A percentile compares a stretch with the other conserved stretches of the same genome.
phyloP scores from a whole-genome alignment of 2,888 invertebrate genomes.

The Mamestra brassicae region DNA sequence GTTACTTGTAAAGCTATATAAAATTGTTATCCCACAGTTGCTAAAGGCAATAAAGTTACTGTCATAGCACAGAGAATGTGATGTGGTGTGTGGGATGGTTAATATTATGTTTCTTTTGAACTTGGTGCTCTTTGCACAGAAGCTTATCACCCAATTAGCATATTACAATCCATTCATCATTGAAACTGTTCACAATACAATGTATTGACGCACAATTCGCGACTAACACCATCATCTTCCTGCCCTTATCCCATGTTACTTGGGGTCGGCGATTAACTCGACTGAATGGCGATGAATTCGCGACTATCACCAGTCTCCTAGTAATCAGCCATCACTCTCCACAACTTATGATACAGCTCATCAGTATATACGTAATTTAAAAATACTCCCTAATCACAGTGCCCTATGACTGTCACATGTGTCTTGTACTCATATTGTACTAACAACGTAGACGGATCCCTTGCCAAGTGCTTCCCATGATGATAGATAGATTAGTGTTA shows the following conservation, averaged over 20 bases:
- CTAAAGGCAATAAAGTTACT: too few species aligned
- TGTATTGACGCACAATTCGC: not conserved
- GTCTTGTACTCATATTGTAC: slow-evolving; percentile 14
- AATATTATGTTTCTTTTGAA: too few species aligned
- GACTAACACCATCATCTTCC: too few species aligned
- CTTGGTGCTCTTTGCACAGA: too few species aligned
- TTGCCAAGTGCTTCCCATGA: slow-evolving; percentile 43
- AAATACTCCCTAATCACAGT: slow-evolving; percentile 40
- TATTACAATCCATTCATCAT: not conserved
- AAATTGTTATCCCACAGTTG: too few species aligned
- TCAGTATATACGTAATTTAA: slow-evolving; percentile 13
- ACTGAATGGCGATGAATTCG: too few species aligned
- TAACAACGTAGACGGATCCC: slow-evolving; percentile 16
- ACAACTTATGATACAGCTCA: slow-evolving; percentile 20
- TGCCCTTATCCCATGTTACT: too few species aligned
- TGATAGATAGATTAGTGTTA: slow-evolving; percentile 40
- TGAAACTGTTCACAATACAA: not conserved
- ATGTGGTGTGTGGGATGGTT: too few species aligned
- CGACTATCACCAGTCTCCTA: slow-evolving; percentile 2
- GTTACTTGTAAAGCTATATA: too few species aligned
- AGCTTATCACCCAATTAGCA: not conserved
- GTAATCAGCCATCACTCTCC: slow-evolving; percentile 12
- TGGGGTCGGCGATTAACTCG: too few species aligned
- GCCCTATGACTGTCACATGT: slow-evolving; percentile 21
- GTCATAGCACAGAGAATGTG: too few species aligned